These are phyloP conservation scores for Eurytoma californica DNA, from an alignment of 2,888 invertebrate genomes.

Conservation along the genomic window DNA sequence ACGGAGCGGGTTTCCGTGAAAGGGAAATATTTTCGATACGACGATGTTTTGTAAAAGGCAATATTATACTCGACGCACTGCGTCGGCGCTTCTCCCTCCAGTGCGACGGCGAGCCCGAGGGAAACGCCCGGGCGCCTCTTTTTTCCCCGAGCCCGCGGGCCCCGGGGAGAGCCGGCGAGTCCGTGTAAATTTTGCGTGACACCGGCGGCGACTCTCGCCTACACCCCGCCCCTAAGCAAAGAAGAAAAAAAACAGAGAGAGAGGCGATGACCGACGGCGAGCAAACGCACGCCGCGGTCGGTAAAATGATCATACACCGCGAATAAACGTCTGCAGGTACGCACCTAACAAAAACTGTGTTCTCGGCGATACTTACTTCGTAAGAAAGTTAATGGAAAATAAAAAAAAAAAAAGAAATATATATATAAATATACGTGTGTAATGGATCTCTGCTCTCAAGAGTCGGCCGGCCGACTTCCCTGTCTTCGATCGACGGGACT, in stretches of 20 bases:
- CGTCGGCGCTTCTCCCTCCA: not conserved
- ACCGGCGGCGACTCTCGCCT: not conserved
- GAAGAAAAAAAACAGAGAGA: too few species aligned
- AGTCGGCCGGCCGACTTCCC: not conserved
- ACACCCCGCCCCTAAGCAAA: too few species aligned
- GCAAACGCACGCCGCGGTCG: too few species aligned
- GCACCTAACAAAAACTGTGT: conserved; percentile 40
- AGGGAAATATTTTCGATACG: conserved; percentile 1
- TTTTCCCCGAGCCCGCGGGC: too few species aligned
- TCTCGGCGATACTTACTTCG: conserved; percentile 11
- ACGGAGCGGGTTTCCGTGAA: not conserved
- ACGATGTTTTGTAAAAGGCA: conserved; percentile 11
- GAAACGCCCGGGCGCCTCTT: too few species aligned
- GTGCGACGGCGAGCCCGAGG: too few species aligned
- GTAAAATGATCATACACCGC: too few species aligned
- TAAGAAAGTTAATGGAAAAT: conserved; percentile 24
- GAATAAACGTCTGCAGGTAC: conserved; percentile 21
- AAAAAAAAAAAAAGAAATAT: too few species aligned
- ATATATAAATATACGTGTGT: too few species aligned
- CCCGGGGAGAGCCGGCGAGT: not conserved
- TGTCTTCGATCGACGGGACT: too few species aligned
- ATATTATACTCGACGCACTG: not conserved
- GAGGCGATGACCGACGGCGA: not conserved
- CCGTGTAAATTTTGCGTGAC: conserved; percentile 42
- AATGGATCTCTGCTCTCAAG: conserved; percentile 3